Percentiles rank a stretch among this genome's conserved stretches.
Evolutionary conservation across 2,797 vertebrate genomes (phyloP).

Genomic region (Fratercula arctica): DNA sequence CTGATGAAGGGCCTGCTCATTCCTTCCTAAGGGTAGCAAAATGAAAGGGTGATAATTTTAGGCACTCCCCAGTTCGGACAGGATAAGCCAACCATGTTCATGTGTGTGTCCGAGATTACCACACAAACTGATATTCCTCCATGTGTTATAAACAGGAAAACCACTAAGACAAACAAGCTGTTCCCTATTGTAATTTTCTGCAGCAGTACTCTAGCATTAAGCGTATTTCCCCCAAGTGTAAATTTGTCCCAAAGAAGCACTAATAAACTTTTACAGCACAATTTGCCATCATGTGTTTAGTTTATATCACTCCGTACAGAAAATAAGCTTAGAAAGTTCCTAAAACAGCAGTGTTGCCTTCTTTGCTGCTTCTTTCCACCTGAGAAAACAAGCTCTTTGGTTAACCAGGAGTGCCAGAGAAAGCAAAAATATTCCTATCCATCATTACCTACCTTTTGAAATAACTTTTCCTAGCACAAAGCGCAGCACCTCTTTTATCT

Average conservation of each 20-base stretch:
- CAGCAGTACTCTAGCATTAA: not conserved
- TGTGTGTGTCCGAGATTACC: not conserved
- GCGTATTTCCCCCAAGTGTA: not conserved
- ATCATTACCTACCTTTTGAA: not conserved
- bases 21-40: slow-evolving; percentile 7
- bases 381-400: not conserved
- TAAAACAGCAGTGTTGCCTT: not conserved
- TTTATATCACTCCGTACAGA: not conserved
- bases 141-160: slow-evolving; percentile 61
- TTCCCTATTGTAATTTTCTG: slow-evolving; percentile 25
- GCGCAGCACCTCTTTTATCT: not conserved
- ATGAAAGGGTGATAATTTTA: slow-evolving; percentile 41
- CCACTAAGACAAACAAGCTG: slow-evolving; percentile 21
- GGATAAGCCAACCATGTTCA: not conserved
- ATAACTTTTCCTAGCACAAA: not conserved
- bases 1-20: not conserved
- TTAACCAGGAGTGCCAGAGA: not conserved
- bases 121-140: not conserved
- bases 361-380: not conserved
- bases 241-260: not conserved
- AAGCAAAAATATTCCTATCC: slow-evolving; percentile 10
- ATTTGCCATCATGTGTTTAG: not conserved
- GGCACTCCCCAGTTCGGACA: not conserved
- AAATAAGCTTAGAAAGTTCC: not conserved
- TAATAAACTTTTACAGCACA: slow-evolving; percentile 3